Evolutionary conservation across 2,797 vertebrate genomes (phyloP), one percentile per base, ranked within the genome.

Genomic region (Crocodylus rhombifer): DNA sequence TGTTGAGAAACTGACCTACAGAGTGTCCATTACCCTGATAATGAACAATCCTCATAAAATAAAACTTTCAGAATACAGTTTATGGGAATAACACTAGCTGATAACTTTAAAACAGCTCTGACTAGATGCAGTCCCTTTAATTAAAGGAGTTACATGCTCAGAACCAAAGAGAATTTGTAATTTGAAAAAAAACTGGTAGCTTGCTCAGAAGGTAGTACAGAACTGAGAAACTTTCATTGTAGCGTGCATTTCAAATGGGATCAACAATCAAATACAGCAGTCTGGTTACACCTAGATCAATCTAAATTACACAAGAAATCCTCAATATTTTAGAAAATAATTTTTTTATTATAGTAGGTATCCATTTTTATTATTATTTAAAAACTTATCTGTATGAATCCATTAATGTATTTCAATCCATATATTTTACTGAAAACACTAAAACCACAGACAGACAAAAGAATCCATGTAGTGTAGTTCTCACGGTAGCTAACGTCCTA

Each of bases 11-110:
- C 1, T 51, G 20, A 77, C n/a, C 1, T 73, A n/a, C 62, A 2
- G 1, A 90, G 60, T 67, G 76, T 91, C 86, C 89, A 57, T 80
- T 88, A 85, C 9, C 1, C 16, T 79, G 30, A 36, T 21, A 77
- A 57, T 56, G 6, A 65, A 74, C 23, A 85, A 85, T 65, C 33
- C 23, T 65, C 33, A 58, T 1, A 75, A 75, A 93, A 93, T 23
- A 73, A 55, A 92, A 83, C 51, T 80, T 82, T 58, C 17, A 65
- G 25, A 95, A 80, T 17, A 57, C 56, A n/a, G 14, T 82, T 91
- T 93, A 84, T 78, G 94, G 63, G 62, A 90, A 18, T 78, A 77
- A 91, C 65, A 86, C 55, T 60, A 69, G 67, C 21, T 62, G 85
- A 78, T 83, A 90, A 2, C 61, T 80, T 36, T 51, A n/a, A n/a